phyloP scores from a whole-genome alignment of 2,797 vertebrate genomes.

The Capromys pilorides region DNA sequence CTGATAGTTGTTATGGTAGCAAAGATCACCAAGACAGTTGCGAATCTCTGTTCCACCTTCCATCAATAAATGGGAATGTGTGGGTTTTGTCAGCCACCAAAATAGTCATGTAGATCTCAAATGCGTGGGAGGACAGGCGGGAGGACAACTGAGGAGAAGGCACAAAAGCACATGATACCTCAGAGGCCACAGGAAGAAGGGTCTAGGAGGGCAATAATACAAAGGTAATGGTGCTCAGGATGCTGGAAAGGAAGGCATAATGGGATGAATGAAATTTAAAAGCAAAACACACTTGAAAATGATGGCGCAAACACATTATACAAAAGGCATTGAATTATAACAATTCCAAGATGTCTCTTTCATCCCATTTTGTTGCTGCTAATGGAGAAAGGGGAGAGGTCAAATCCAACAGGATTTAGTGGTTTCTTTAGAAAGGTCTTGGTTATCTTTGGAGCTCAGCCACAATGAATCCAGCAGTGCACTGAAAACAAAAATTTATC shows the following conservation, averaged over 20 bases:
- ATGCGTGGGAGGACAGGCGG: constrained; percentile 58
- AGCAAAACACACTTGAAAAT: constrained; percentile 77
- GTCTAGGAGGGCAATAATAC: constrained; percentile 82
- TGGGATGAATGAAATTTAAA: constrained; percentile 80
- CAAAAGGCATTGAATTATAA: constrained; percentile 76
- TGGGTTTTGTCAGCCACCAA: constrained; percentile 76
- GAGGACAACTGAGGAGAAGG: constrained; percentile 62
- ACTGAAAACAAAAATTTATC: constrained; percentile 9
- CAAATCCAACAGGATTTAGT: not conserved
- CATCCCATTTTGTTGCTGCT: constrained; percentile 62
- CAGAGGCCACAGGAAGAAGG: constrained; percentile 82
- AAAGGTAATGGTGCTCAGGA: constrained; percentile 83
- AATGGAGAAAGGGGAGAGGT: constrained; percentile 65
- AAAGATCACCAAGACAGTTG: constrained; percentile 72
- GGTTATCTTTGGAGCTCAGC: not conserved
- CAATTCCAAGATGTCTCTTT: constrained; percentile 76
- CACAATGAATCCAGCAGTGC: not conserved
- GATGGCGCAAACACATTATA: constrained; percentile 77
- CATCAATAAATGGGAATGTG: constrained; percentile 66
- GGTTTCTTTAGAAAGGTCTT: not conserved
- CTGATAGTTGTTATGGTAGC: constrained; percentile 81
- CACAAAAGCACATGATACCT: constrained; percentile 80
- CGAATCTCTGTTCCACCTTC: constrained; percentile 61
- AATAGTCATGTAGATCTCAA: constrained; percentile 80
- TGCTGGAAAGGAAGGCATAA: constrained; percentile 77